A percentile compares a stretch with the other conserved stretches of the same genome.
Conservation (phyloP, 2,797 vertebrate species). For the Vespertilio murinus region DNA sequence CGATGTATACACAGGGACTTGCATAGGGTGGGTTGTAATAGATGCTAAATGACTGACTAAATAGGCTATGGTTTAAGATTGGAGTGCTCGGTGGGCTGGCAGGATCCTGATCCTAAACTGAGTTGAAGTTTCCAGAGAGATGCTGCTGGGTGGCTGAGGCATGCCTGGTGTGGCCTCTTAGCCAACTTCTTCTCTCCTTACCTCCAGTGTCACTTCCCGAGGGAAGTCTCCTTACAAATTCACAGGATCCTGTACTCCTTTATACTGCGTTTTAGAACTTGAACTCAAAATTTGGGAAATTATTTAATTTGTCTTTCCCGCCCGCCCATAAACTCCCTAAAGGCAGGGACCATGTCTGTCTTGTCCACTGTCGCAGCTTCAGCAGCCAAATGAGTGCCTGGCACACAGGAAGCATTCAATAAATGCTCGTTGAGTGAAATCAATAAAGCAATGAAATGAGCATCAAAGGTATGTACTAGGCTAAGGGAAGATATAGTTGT, state of each 20-base stretch:
- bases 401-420: background rate
- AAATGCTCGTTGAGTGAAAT: constrained; percentile 15
- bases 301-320: background rate
- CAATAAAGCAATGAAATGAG: background rate
- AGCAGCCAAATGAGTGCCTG: background rate
- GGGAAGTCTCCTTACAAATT: background rate
- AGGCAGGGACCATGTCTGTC: background rate
- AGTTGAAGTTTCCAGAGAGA: background rate
- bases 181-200: background rate
- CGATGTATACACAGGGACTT: background rate
- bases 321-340: background rate
- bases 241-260: background rate
- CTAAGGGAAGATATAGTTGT: background rate
- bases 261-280: background rate
- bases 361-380: background rate
- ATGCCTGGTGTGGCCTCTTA: background rate
- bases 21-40: background rate
- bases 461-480: background rate
- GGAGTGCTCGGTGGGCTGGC: background rate
- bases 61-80: background rate
- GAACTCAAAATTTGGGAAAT: constrained; percentile 3
- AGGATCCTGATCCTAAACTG: background rate
- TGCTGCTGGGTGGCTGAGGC: background rate
- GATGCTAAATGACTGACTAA: background rate
- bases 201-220: background rate